Evolutionary conservation across 2,797 vertebrate species (phyloP).

Genomic region (Falco biarmicus): DNA sequence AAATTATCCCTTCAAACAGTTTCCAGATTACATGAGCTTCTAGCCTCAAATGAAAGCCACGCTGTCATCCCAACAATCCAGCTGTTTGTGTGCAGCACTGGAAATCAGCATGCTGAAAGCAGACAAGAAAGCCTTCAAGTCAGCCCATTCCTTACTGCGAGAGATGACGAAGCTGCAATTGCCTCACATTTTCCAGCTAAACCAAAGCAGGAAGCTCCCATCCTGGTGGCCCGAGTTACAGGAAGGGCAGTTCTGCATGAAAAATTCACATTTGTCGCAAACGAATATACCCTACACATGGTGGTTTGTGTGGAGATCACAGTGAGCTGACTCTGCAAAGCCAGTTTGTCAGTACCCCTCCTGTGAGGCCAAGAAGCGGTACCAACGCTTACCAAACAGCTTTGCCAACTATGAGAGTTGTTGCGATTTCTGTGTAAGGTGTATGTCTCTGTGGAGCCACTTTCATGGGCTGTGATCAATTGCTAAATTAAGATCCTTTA

Average conservation of each 20-base stretch:
- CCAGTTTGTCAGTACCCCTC: neutral
- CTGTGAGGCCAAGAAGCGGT: neutral
- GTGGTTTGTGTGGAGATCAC: neutral
- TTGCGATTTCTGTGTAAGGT: neutral
- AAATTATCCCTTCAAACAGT: slow-evolving; percentile 43
- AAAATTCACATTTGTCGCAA: neutral
- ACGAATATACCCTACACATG: rapidly evolving
- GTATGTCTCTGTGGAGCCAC: neutral
- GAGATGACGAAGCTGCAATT: neutral
- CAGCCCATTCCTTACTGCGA: neutral
- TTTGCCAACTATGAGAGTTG: neutral
- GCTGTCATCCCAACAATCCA: slow-evolving; percentile 33
- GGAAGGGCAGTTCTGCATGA: slow-evolving; percentile 12
- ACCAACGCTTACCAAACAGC: neutral
- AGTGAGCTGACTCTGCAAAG: neutral
- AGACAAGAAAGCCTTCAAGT: slow-evolving; percentile 25
- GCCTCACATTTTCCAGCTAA: slow-evolving; percentile 30
- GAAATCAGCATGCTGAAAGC: slow-evolving; percentile 50
- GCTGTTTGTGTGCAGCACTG: slow-evolving; percentile 46
- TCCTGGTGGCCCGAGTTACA: neutral
- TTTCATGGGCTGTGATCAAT: neutral
- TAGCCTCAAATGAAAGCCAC: slow-evolving; percentile 43
- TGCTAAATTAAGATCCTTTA: neutral
- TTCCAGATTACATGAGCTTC: neutral
- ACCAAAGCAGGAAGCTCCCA: neutral